A percentile compares a stretch with the other conserved stretches of the same genome.
These are phyloP conservation scores for Plumapathes pennacea DNA, from an alignment of 92 coral and sea anemone genomes.

Conservation along the genomic window DNA sequence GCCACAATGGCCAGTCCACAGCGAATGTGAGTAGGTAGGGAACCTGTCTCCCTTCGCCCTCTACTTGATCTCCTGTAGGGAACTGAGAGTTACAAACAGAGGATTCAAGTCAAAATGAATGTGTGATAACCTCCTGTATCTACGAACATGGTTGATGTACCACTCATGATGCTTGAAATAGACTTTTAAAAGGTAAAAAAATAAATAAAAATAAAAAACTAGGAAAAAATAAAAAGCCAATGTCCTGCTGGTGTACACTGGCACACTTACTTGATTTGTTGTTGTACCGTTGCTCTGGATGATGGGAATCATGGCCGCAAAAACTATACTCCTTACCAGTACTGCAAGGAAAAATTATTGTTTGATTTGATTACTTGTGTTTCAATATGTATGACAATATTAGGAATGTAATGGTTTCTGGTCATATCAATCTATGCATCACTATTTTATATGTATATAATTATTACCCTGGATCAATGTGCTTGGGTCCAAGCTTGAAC, in stretches of 20 bases:
- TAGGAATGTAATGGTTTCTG: neutral
- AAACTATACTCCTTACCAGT: constrained; percentile 44
- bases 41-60: constrained; percentile 49
- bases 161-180: too few species aligned
- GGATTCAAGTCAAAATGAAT: too few species aligned
- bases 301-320: constrained; percentile 73
- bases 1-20: constrained; percentile 82
- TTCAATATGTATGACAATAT: neutral
- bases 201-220: too few species aligned
- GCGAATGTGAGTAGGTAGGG: constrained; percentile 50
- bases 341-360: neutral
- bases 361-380: neutral
- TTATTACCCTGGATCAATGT: constrained; percentile 5
- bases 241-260: neutral
- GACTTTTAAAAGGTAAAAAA: too few species aligned
- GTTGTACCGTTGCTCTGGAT: constrained; percentile 10
- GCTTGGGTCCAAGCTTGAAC: constrained; percentile 57
- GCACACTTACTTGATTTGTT: constrained; percentile 18
- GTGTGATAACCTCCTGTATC: too few species aligned
- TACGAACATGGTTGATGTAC: too few species aligned
- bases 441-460: too few species aligned
- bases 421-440: too few species aligned
- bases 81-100: constrained; percentile 1
- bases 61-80: constrained; percentile 30
- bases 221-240: neutral